Evolutionary conservation across 2,113 vertebrate species (phyloP).

Genomic region (Phainopepla nitens): DNA sequence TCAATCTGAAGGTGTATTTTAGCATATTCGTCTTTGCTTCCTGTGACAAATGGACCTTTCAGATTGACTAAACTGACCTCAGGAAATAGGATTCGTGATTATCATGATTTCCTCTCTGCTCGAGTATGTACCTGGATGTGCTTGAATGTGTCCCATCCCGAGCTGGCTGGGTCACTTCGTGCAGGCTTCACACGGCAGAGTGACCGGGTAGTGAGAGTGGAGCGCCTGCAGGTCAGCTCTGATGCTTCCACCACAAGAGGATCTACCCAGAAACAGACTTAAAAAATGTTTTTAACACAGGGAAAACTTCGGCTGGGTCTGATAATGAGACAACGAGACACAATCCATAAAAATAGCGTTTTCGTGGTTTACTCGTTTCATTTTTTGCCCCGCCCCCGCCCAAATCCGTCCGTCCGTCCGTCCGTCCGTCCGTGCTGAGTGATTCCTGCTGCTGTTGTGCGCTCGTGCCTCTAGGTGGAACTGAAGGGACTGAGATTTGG

Average conservation of each 20-base stretch:
- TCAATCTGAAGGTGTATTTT: not conserved
- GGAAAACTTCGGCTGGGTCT: not conserved
- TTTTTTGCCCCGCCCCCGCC: rapidly evolving
- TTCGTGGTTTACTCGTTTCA: not conserved
- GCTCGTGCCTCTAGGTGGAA: conserved; percentile 43
- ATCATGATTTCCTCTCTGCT: not conserved
- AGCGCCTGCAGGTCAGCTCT: not conserved
- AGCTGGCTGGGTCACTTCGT: not conserved
- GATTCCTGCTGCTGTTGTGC: not conserved
- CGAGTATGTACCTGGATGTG: not conserved
- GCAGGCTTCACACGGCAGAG: too few relatives aligned
- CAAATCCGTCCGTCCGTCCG: rapidly evolving
- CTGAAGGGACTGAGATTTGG: conserved; percentile 6
- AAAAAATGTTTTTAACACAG: not conserved
- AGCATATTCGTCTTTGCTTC: not conserved
- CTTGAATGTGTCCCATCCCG: not conserved
- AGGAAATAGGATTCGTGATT: not conserved
- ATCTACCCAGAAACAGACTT: not conserved
- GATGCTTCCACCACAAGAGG: not conserved
- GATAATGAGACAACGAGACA: not conserved
- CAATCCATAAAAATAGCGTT: not conserved
- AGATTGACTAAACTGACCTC: not conserved
- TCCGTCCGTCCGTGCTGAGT: not conserved
- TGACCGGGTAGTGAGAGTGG: rapidly evolving
- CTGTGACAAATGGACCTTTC: not conserved